phyloP scores from a whole-genome alignment of 2,888 invertebrate genomes.

The Epiblema foenella region DNA sequence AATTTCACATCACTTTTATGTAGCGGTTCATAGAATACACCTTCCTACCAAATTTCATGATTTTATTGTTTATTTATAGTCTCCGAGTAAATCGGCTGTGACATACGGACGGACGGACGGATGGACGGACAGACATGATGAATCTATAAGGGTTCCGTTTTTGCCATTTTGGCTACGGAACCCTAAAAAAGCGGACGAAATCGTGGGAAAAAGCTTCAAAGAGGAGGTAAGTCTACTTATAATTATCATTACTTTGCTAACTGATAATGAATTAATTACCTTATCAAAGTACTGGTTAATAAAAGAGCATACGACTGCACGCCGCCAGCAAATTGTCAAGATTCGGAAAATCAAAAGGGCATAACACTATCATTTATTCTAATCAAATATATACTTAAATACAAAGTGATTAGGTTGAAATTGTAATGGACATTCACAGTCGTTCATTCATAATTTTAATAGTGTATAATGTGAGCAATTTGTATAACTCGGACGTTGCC shows the following conservation, averaged over 20 bases:
- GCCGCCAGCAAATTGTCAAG: conserved; percentile 8
- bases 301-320: conserved; percentile 5
- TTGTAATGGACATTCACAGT: neutral
- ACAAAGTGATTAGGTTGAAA: neutral
- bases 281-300: conserved; percentile 5
- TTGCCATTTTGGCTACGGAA: too few species aligned
- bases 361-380: neutral
- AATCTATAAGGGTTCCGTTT: too few species aligned
- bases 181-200: too few species aligned
- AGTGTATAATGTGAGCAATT: neutral
- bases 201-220: too few species aligned
- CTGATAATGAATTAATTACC: neutral
- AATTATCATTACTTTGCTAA: neutral
- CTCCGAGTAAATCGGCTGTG: too few species aligned
- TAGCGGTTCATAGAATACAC: too few species aligned
- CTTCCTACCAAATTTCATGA: too few species aligned
- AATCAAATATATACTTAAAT: neutral
- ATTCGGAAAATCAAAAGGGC: neutral
- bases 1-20: too few species aligned
- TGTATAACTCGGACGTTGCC: conserved; percentile 9
- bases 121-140: too few species aligned
- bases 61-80: too few species aligned
- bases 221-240: neutral
- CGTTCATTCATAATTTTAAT: neutral
- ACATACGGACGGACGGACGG: too few species aligned